phyloP scores from a whole-genome alignment of 2,113 vertebrate genomes.

The Helogale parvula region DNA sequence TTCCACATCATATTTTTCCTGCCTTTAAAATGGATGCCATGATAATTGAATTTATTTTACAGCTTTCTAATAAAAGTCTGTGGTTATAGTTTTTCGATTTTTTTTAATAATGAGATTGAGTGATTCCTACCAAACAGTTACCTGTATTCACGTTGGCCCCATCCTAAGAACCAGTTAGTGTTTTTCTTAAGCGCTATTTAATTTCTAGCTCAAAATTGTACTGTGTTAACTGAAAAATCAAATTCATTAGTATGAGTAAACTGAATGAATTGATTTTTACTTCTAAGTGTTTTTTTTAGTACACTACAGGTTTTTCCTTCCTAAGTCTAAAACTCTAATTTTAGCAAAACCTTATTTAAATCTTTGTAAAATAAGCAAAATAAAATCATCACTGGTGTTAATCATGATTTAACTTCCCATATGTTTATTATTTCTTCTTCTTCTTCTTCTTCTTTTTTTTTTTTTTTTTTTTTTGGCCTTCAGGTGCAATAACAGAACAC shows the following conservation, averaged over 20 bases:
- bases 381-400: not conserved
- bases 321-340: not conserved
- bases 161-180: not conserved
- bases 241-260: not conserved
- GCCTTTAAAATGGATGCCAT: not conserved
- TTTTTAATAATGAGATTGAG: not conserved
- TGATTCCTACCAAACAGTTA: slow-evolving; percentile 15
- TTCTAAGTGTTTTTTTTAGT: not conserved
- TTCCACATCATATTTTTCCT: not conserved
- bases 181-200: not conserved
- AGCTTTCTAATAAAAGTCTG: not conserved
- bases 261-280: not conserved
- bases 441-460: not conserved
- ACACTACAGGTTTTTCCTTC: not conserved
- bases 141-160: not conserved
- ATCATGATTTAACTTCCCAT: not conserved
- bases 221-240: not conserved
- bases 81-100: not conserved
- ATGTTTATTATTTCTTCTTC: slow-evolving; percentile 33
- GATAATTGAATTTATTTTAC: slow-evolving; percentile 14
- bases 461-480: slow-evolving; percentile 46
- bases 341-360: not conserved
- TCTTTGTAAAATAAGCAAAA: not conserved
- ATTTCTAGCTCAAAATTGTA: not conserved
- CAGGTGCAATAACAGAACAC: slow-evolving; percentile 98